Evolutionary conservation across 2,888 invertebrate species (phyloP).

Genomic region (Trichacis sp.): DNA sequence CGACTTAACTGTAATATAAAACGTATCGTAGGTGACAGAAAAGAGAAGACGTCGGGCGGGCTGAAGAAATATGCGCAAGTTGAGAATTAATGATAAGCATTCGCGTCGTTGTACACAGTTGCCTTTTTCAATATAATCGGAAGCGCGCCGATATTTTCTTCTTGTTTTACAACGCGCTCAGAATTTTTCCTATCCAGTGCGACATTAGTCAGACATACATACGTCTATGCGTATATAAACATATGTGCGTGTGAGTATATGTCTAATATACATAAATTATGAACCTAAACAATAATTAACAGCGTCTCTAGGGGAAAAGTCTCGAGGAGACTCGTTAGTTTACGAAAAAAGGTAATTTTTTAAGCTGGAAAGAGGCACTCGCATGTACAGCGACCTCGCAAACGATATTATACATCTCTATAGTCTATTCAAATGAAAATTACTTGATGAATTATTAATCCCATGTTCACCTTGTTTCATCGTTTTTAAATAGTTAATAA

Average conservation of each 20-base stretch:
- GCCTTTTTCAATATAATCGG: slow-evolving; percentile 48
- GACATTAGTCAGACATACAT: slow-evolving; percentile 13
- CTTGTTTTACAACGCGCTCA: slow-evolving; percentile 38
- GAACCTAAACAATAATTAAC: too few relatives aligned
- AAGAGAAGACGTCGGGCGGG: slow-evolving; percentile 31
- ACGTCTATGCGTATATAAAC: slow-evolving; percentile 20
- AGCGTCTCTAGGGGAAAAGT: slow-evolving; percentile 30
- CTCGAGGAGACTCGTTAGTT: not conserved
- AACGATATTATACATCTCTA: slow-evolving; percentile 66
- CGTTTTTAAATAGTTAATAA: slow-evolving; percentile 69
- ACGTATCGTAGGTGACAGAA: slow-evolving; percentile 31
- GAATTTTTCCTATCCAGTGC: slow-evolving; percentile 39
- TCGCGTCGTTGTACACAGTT: slow-evolving; percentile 51
- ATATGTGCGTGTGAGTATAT: too few relatives aligned
- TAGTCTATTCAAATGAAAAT: slow-evolving; percentile 66
- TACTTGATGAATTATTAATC: slow-evolving; percentile 68
- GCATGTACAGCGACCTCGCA: slow-evolving; percentile 35
- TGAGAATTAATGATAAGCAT: slow-evolving; percentile 25
- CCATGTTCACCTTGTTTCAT: slow-evolving; percentile 68
- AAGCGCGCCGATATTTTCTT: slow-evolving; percentile 40
- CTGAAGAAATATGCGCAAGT: slow-evolving; percentile 31
- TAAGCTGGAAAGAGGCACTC: not conserved
- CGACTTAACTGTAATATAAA: slow-evolving; percentile 57
- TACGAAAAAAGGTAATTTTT: not conserved
- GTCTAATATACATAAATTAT: slow-evolving; percentile 22